These are phyloP conservation scores for Leptinotarsa tumamoca DNA, from an alignment of 2,888 invertebrate genomes.

Conservation along the genomic window DNA sequence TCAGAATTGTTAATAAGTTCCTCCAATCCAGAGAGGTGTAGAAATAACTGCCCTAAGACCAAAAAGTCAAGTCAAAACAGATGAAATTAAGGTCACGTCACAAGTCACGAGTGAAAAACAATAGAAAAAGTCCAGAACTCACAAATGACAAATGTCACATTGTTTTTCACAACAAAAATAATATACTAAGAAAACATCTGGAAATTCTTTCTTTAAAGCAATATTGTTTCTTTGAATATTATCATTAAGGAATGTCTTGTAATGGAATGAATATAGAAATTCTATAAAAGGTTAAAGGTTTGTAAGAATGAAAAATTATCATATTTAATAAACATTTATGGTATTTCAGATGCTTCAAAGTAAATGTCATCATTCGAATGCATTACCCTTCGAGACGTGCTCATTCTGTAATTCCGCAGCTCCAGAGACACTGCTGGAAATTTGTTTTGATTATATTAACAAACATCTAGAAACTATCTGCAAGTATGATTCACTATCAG, in stretches of 20 bases:
- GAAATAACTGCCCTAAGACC: too few species aligned
- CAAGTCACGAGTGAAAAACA: too few species aligned
- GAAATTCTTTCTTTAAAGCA: slow-evolving; percentile 47
- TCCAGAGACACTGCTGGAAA: slow-evolving; percentile 74
- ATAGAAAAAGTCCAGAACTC: too few species aligned
- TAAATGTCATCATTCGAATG: slow-evolving; percentile 63
- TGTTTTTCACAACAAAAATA: slow-evolving; percentile 63
- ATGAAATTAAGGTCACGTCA: too few species aligned
- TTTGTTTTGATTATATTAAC: slow-evolving; percentile 74
- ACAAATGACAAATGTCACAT: slow-evolving; percentile 54
- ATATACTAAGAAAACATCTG: slow-evolving; percentile 57
- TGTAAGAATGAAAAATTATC: slow-evolving; percentile 9
- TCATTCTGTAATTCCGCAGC: slow-evolving; percentile 63
- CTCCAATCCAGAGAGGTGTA: too few species aligned
- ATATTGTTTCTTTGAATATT: slow-evolving; percentile 17
- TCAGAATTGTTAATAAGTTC: too few species aligned
- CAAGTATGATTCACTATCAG: slow-evolving; percentile 61
- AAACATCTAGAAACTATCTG: slow-evolving; percentile 75
- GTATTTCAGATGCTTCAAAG: slow-evolving; percentile 48
- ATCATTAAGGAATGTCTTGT: slow-evolving; percentile 30
- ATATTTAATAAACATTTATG: background rate
- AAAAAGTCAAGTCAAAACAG: too few species aligned
- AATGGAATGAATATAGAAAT: slow-evolving; percentile 26
- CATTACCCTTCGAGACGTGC: slow-evolving; percentile 63
- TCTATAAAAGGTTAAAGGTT: slow-evolving; percentile 13